Evolutionary conservation across 1,140 invertebrate genomes (phyloP).

Genomic region (Lepidurus arcticus): DNA sequence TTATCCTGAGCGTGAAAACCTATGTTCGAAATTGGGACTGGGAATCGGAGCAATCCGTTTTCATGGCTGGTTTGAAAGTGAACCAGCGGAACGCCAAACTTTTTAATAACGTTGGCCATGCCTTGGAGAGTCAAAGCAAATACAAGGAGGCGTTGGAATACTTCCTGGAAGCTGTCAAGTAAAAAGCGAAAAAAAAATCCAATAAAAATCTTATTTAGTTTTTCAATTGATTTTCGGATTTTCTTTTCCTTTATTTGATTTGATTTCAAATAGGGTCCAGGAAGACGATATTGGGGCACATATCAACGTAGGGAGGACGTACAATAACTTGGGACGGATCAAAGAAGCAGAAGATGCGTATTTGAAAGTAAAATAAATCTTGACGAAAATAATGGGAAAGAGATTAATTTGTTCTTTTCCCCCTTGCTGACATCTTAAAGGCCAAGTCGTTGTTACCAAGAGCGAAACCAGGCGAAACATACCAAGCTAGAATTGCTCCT

Average conservation of each 20-base stretch:
- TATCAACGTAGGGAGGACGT: slow-evolving; percentile 92
- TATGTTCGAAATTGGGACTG: slow-evolving; percentile 83
- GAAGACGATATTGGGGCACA: slow-evolving; percentile 93
- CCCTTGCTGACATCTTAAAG: slow-evolving; percentile 40
- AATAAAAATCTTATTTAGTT: neutral
- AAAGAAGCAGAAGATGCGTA: slow-evolving; percentile 89
- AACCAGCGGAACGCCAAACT: slow-evolving; percentile 90
- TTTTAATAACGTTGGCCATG: slow-evolving; percentile 95
- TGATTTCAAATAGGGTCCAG: slow-evolving; percentile 62
- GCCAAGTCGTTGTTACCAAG: slow-evolving; percentile 84
- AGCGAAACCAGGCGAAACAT: slow-evolving; percentile 84
- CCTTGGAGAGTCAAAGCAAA: slow-evolving; percentile 75
- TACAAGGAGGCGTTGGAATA: slow-evolving; percentile 82
- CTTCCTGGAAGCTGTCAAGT: slow-evolving; percentile 81
- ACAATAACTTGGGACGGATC: slow-evolving; percentile 84
- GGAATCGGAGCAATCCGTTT: slow-evolving; percentile 87
- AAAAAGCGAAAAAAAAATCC: slow-evolving; percentile 35
- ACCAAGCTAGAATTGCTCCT: slow-evolving; percentile 90
- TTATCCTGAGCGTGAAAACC: slow-evolving; percentile 73
- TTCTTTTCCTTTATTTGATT: slow-evolving; percentile 32
- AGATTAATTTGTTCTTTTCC: neutral
- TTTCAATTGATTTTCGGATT: neutral
- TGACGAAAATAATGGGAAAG: neutral
- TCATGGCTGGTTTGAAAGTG: slow-evolving; percentile 82
- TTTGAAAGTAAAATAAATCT: slow-evolving; percentile 53